Base-by-base conservation (phyloP, 2,888 invertebrate species). In the Aspidiotus destructor region DNA sequence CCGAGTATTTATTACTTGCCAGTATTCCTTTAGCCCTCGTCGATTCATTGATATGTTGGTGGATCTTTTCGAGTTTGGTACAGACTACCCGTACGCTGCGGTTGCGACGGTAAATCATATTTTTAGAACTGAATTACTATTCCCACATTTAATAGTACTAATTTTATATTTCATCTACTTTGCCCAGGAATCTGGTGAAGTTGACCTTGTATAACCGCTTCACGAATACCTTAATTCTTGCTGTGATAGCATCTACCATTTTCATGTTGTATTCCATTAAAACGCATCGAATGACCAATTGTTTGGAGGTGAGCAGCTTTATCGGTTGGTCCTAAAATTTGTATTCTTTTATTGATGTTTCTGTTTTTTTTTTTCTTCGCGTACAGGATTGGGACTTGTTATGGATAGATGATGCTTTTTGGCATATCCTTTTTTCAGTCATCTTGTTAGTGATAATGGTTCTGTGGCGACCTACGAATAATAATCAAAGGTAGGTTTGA, bases 361-460 rank as follows among this genome's bases (percentile, higher is more conserved):
- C 16, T 41, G 60, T 62, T 42, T 16, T 11, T 42, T 52, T 55
- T 5, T 58, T 17, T 62, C 28, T 62, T 8, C 41, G 54, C 71
- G 72, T 62, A 2, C 74, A 87, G 86, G 87, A 89, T 72, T 96
- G 95, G 95, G 88, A 87, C 13, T 87, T 90, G 75, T 82, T 92
- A 72, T 97, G 96, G 96, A 80, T 96, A 74, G 94, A 96, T 77
- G 91, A 92, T 72, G 95, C 92, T 5, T 96, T 91, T 78, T 96
- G 96, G 96, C 95, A 94, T 78, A 83, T 95, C 48, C 81, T 95
- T 69, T 96, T 97, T 79, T 92, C 90, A 15, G 82, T 88, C 72
- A 84, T 97, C 69, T 81, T 97, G 40, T 79, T 90, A 52, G 91
- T 91, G 44, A 96, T 97, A 73, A 95, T 96, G 91, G 84, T 96